These are phyloP conservation scores for rat (Rattus norvegicus) DNA, from an alignment of 2,113 vertebrate species.

Conservation along the genomic window DNA sequence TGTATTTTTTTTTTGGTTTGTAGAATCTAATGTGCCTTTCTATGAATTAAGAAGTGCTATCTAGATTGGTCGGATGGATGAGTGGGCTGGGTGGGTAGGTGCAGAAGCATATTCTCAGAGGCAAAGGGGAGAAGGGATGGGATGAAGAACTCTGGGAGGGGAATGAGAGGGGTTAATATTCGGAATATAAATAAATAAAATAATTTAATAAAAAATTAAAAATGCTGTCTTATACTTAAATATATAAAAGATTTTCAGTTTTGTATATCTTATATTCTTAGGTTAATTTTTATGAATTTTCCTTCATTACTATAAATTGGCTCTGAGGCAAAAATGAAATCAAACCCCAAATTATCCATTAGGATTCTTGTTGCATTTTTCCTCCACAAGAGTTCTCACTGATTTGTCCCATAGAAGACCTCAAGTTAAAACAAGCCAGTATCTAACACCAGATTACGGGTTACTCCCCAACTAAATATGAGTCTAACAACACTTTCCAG, in stretches of 20 bases:
- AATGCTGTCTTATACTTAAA: no score
- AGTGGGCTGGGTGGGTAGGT: no score
- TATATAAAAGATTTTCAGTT: background rate
- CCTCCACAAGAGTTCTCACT: background rate
- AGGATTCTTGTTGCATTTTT: background rate
- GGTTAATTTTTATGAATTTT: background rate
- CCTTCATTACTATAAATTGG: background rate
- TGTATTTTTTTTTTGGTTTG: fast-evolving
- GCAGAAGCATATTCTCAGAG: no score
- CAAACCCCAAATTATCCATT: background rate
- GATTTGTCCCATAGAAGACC: background rate
- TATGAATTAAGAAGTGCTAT: background rate
- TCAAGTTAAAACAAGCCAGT: background rate
- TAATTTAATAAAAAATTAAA: no score
- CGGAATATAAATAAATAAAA: no score
- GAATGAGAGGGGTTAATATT: no score
- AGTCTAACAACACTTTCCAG: no score
- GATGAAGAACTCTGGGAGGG: no score
- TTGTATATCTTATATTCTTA: background rate
- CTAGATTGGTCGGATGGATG: no score
- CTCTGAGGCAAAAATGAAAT: background rate
- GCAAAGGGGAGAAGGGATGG: no score
- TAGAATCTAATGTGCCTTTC: background rate
- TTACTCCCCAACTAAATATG: no score
- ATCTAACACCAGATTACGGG: no score